Evolutionary conservation across 2,113 vertebrate species (phyloP).

Genomic region (Tor tambroides): DNA sequence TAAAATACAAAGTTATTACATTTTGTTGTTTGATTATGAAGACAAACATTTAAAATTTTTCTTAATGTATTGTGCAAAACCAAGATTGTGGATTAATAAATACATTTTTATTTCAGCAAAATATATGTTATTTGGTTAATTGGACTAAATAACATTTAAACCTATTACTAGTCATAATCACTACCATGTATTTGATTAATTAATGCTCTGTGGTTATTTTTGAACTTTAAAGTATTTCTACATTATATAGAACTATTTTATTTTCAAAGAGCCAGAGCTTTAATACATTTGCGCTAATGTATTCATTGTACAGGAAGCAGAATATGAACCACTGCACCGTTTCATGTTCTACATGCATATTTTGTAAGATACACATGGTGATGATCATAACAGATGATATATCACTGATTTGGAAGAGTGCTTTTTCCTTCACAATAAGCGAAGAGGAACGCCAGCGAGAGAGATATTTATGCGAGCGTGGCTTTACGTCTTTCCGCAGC

Average conservation of each 20-base stretch:
- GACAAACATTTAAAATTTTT: no score
- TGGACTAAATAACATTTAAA: no score
- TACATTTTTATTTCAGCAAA: background rate
- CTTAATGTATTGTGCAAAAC: no score
- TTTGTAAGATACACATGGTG: background rate
- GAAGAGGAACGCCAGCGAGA: conserved; percentile 22
- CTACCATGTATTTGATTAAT: background rate
- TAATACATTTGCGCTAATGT: conserved; percentile 37
- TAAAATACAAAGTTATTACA: no score
- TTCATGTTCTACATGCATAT: conserved; percentile 34
- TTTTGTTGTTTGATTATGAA: no score
- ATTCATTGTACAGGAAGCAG: conserved; percentile 46
- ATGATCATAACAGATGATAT: conserved; percentile 28
- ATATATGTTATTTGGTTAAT: no score
- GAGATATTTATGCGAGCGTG: conserved; percentile 47
- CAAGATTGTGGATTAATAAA: no score
- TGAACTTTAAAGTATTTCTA: background rate
- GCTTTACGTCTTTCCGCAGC: conserved; percentile 63
- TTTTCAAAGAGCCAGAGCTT: background rate
- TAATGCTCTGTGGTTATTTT: background rate
- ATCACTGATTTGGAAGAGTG: conserved; percentile 41
- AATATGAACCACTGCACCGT: conserved; percentile 15
- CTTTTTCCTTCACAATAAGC: conserved; percentile 33
- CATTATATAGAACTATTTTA: background rate
- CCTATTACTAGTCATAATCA: background rate